Conservation (phyloP, 2,113 vertebrate species). For the Calyptomena viridis region DNA sequence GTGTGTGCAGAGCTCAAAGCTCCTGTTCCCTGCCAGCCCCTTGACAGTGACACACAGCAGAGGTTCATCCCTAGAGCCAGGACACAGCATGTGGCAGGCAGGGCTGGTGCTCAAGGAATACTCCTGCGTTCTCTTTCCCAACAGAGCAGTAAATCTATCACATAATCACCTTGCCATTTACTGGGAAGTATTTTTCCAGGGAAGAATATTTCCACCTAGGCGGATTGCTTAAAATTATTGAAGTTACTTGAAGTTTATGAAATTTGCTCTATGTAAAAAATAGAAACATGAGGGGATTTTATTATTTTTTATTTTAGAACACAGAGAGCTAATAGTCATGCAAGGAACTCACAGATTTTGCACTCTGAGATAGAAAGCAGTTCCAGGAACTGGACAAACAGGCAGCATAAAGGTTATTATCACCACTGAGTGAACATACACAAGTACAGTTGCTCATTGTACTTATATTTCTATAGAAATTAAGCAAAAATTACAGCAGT, state of each 20-base stretch:
- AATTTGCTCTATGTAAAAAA: not conserved
- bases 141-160: not conserved
- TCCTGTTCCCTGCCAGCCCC: not conserved
- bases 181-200: not conserved
- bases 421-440: not conserved
- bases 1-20: not conserved
- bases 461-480: not conserved
- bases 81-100: not conserved
- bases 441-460: not conserved
- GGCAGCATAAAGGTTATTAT: not conserved
- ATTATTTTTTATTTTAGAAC: not conserved
- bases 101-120: not conserved
- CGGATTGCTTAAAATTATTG: not conserved
- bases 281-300: not conserved
- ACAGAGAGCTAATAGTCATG: not conserved
- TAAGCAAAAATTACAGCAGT: not conserved
- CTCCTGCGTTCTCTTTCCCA: not conserved
- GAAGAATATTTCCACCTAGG: not conserved
- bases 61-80: not conserved
- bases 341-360: not conserved
- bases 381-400: slow-evolving; percentile 20
- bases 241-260: not conserved
- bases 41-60: not conserved
- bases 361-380: not conserved
- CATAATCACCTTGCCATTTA: not conserved